Conservation (phyloP, 2,888 invertebrate genomes). For the Dynastes hyllus region DNA sequence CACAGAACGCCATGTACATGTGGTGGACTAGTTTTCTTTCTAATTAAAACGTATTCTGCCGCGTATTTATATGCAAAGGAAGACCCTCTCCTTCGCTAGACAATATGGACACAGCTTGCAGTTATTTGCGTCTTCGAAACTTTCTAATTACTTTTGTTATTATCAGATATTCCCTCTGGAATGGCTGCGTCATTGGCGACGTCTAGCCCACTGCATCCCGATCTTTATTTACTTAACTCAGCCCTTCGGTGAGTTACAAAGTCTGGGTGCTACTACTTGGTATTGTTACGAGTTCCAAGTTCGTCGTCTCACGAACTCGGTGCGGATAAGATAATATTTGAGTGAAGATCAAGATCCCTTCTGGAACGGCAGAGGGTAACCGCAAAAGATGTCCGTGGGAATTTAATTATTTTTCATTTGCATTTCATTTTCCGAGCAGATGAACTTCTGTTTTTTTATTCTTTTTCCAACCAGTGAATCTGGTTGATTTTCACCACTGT, state of each 20-base stretch:
- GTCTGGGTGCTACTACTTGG: background rate
- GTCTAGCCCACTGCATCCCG: constrained; percentile 14
- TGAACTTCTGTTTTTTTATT: constrained; percentile 5
- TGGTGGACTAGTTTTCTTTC: background rate
- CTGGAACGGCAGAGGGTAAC: background rate
- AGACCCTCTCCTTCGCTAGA: background rate
- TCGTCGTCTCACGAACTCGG: background rate
- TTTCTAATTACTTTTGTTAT: constrained; percentile 58
- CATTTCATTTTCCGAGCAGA: constrained; percentile 39
- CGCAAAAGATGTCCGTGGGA: constrained; percentile 2
- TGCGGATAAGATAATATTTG: constrained; percentile 49
- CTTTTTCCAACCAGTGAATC: background rate
- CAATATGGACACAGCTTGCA: background rate
- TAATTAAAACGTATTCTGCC: background rate
- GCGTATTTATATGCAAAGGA: constrained; percentile 7
- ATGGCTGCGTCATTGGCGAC: background rate
- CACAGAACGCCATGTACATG: too few relatives aligned
- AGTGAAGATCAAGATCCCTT: constrained; percentile 23
- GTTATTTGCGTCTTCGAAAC: constrained; percentile 47
- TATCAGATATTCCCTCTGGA: constrained; percentile 49
- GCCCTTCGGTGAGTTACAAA: background rate
- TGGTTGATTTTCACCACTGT: too few relatives aligned
- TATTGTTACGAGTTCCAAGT: background rate
- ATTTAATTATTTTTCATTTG: constrained; percentile 49
- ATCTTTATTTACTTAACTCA: constrained; percentile 40